Conservation (phyloP, 2,113 vertebrate genomes). For the Hypomesus transpacificus region DNA sequence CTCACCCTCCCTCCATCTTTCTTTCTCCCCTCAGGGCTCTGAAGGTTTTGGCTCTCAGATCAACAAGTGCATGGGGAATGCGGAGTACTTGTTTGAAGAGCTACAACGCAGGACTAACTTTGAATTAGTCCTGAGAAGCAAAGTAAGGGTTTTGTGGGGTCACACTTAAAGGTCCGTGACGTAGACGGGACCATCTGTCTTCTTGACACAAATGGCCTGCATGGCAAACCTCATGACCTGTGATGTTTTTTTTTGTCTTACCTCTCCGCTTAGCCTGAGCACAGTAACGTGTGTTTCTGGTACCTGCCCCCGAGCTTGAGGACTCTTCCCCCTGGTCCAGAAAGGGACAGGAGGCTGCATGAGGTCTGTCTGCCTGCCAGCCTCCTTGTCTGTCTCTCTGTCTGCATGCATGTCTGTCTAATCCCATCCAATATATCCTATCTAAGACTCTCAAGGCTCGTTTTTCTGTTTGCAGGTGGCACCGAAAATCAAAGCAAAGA, state of each 20-base stretch:
- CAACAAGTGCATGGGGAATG: slow-evolving; percentile 69
- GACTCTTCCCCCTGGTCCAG: slow-evolving; percentile 32
- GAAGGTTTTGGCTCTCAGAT: slow-evolving; percentile 68
- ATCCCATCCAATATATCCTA: no score
- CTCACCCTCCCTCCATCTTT: neutral
- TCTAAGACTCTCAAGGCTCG: no score
- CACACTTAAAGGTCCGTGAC: neutral
- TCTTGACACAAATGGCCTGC: neutral
- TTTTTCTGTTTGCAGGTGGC: slow-evolving; percentile 52
- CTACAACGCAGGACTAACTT: slow-evolving; percentile 68
- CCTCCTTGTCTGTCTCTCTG: neutral
- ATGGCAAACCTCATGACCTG: neutral
- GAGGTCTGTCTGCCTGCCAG: slow-evolving; percentile 33
- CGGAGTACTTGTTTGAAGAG: slow-evolving; percentile 66
- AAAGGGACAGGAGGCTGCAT: slow-evolving; percentile 59
- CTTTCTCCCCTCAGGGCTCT: slow-evolving; percentile 51
- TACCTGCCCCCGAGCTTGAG: slow-evolving; percentile 66
- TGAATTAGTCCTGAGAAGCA: slow-evolving; percentile 64
- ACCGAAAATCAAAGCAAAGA: slow-evolving; percentile 68
- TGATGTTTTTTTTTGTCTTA: neutral
- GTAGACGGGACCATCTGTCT: neutral
- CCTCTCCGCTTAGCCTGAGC: slow-evolving; percentile 61
- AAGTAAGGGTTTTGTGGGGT: slow-evolving; percentile 40
- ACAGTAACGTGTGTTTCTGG: slow-evolving; percentile 71
- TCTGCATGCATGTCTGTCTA: slow-evolving; percentile 1